A percentile compares a stretch with the other conserved stretches of the same genome.
Conservation (phyloP, 2,113 vertebrate species). For the Nycticebus coucang region DNA sequence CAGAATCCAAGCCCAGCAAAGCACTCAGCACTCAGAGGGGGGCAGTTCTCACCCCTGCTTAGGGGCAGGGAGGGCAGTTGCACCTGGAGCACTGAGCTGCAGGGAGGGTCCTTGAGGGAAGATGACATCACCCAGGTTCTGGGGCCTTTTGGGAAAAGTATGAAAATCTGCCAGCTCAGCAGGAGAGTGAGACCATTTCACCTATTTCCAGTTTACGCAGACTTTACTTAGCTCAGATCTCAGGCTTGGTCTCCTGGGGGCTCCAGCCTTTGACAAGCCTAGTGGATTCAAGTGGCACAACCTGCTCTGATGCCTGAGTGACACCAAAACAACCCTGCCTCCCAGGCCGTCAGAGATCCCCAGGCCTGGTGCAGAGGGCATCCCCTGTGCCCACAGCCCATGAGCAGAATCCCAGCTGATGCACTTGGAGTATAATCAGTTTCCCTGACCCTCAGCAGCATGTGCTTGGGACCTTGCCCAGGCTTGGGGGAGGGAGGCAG, state of each 20-base stretch:
- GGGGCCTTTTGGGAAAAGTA: not conserved
- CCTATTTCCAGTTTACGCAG: not conserved
- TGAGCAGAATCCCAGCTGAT: not conserved
- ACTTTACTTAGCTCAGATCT: not conserved
- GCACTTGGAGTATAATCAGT: not conserved
- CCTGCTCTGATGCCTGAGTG: not conserved
- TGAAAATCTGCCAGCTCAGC: not conserved
- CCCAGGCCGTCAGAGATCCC: not conserved
- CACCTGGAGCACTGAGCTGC: no score
- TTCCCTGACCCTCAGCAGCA: not conserved
- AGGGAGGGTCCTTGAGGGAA: not conserved
- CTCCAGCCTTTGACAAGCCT: not conserved
- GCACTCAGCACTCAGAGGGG: not conserved
- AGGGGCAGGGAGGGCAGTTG: not conserved
- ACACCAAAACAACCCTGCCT: not conserved
- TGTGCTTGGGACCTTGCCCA: not conserved
- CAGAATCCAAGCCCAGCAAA: rapidly evolving
- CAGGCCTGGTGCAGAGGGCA: not conserved
- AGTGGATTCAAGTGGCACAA: not conserved
- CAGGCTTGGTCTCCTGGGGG: not conserved
- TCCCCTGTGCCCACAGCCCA: no score
- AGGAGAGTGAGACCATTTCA: not conserved
- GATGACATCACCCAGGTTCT: not conserved
- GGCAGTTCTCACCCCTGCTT: not conserved
- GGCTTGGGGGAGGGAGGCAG: not conserved